A percentile compares a stretch with the other conserved stretches of the same genome.
phyloP scores from a whole-genome alignment of 2,797 vertebrate genomes.

The Characodon lateralis region DNA sequence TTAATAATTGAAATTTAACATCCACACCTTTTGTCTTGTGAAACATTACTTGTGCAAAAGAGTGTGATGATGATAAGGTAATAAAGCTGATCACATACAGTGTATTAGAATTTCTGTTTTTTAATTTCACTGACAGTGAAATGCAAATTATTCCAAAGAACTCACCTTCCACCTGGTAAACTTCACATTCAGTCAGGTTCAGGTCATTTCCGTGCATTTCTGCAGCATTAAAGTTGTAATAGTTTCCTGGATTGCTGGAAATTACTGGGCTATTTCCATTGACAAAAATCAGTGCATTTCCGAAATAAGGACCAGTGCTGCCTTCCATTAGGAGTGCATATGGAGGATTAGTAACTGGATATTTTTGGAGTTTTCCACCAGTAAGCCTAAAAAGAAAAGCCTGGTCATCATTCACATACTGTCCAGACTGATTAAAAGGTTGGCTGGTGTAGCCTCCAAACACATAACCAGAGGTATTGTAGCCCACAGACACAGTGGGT shows the following conservation, averaged over 20 bases:
- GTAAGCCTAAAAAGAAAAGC: constrained; percentile 67
- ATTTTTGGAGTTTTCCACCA: constrained; percentile 19
- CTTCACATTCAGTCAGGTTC: constrained; percentile 65
- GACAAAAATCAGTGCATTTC: constrained; percentile 43
- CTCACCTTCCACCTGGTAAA: constrained; percentile 68
- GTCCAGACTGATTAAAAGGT: constrained; percentile 47
- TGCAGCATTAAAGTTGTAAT: constrained; percentile 41
- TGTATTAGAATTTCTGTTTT: not conserved
- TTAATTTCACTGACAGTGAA: not conserved
- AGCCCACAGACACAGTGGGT: constrained; percentile 74
- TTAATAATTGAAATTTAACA: not conserved
- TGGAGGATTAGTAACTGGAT: accelerated
- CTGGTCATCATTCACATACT: constrained; percentile 28
- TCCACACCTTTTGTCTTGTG: not conserved
- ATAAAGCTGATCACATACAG: not conserved
- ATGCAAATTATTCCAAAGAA: not conserved
- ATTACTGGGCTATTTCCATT: not conserved
- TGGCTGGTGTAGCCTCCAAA: constrained; percentile 70
- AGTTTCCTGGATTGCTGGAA: not conserved
- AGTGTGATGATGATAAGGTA: not conserved
- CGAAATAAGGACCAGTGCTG: constrained; percentile 55
- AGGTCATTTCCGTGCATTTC: constrained; percentile 59
- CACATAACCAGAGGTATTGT: constrained; percentile 53
- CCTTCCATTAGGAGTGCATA: accelerated
- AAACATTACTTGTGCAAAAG: not conserved